phyloP scores from a whole-genome alignment of 2,797 vertebrate genomes.

The Chelmon rostratus region DNA sequence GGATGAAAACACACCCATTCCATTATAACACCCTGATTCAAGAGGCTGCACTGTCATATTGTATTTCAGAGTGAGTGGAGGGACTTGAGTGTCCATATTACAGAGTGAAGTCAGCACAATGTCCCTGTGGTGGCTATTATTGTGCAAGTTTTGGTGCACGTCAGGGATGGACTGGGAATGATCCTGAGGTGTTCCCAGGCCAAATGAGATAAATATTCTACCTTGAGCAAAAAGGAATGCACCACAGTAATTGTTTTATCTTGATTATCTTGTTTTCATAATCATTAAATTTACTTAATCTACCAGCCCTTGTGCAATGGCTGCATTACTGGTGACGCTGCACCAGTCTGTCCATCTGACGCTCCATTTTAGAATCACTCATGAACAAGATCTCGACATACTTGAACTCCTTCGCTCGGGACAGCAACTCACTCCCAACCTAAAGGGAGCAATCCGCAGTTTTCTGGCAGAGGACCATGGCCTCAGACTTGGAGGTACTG shows the following conservation, averaged over 20 bases:
- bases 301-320: too few species aligned
- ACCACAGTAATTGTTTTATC: too few species aligned
- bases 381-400: background rate
- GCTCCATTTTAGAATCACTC: background rate
- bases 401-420: background rate
- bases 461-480: background rate
- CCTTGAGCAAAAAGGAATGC: too few species aligned
- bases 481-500: background rate
- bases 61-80: background rate
- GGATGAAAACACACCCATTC: constrained; percentile 1
- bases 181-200: too few species aligned
- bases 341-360: too few species aligned
- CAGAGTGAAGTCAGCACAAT: constrained; percentile 6
- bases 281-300: too few species aligned
- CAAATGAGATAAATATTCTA: too few species aligned
- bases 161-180: too few species aligned
- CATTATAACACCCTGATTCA: background rate
- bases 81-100: background rate
- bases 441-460: background rate
- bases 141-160: constrained; percentile 1
- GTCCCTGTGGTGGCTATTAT: constrained; percentile 24
- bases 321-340: background rate
- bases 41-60: background rate
- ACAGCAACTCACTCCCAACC: background rate
- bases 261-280: too few species aligned